Base-by-base conservation (phyloP, 2,888 invertebrate species). In the Catonia carolina region DNA sequence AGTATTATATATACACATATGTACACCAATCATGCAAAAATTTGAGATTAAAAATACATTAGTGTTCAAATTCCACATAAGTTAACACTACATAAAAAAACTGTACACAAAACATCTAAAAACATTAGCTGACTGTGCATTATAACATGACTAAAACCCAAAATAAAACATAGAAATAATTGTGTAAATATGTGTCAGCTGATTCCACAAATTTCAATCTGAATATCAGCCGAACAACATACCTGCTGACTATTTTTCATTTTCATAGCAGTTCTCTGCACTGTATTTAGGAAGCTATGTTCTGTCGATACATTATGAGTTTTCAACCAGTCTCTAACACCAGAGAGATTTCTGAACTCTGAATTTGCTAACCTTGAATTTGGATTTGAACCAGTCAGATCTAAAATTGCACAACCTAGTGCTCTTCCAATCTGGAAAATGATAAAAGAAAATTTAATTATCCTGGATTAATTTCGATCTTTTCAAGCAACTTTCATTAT, bases 371-470 rank as follows among this genome's bases (percentile, higher is more conserved):
- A 73, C 61, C 91, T 81, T 51, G 89, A 87, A 74, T 85, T 84
- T 23, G 90, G 90, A 73, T 92, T 91, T 61, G 80, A 81, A 51
- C 84, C 85, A 10, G 84, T 85, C 70, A 91, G 75, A 73, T 94
- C 93, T 65, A 93, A 74, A 63, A 92, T 85, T 0, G 92, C 89
- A 39, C 88, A 83, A 56, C 89, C 89, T 64, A 93, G 73, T 1
- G 90, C 86, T 58, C 82, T 81, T 2, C 92, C 92, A 69, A 89
- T 89, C 91, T 89, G 69, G 1, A 60, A 61, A 41, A 56, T 51
- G 51, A 56, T n/a, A n/a, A n/a, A n/a, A n/a, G n/a, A n/a, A n/a
- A n/a, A n/a, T n/a, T n/a, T n/a, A n/a, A n/a, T n/a, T n/a, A n/a
- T n/a, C n/a, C n/a, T n/a, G n/a, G n/a, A n/a, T n/a, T n/a, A n/a